Conservation (phyloP, 2,797 vertebrate genomes). For the Falco rusticolus region DNA sequence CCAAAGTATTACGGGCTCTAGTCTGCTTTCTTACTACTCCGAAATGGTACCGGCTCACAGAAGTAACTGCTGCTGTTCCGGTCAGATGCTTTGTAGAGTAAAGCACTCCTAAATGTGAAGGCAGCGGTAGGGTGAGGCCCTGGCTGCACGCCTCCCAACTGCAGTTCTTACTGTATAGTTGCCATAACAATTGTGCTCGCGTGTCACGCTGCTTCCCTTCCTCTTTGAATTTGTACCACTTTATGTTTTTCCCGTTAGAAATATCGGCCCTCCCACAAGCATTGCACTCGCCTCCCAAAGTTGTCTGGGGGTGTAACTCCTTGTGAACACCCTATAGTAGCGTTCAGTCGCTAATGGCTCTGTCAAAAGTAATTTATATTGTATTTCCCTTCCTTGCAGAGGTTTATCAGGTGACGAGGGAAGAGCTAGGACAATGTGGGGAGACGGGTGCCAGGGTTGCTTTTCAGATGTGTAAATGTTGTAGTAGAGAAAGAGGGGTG, state of each 20-base stretch:
- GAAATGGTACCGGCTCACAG: neutral
- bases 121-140: neutral
- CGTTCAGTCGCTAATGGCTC: conserved; percentile 43
- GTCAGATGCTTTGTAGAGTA: neutral
- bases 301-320: neutral
- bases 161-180: conserved; percentile 54
- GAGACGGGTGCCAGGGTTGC: neutral
- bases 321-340: neutral
- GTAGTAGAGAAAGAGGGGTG: neutral
- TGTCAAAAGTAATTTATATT: conserved; percentile 5
- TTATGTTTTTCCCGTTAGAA: neutral
- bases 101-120: neutral
- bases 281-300: conserved; percentile 37
- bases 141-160: conserved; percentile 13
- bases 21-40: neutral
- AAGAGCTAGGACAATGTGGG: neutral
- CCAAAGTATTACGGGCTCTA: neutral
- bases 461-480: neutral
- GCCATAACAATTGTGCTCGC: conserved; percentile 70
- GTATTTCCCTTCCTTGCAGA: conserved; percentile 23
- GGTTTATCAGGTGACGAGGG: neutral
- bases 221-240: conserved; percentile 56
- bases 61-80: neutral
- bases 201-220: conserved; percentile 55
- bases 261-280: conserved; percentile 20